Evolutionary conservation across 2,888 invertebrate genomes (phyloP).

Genomic region (Lepeophtheirus nordmannii): DNA sequence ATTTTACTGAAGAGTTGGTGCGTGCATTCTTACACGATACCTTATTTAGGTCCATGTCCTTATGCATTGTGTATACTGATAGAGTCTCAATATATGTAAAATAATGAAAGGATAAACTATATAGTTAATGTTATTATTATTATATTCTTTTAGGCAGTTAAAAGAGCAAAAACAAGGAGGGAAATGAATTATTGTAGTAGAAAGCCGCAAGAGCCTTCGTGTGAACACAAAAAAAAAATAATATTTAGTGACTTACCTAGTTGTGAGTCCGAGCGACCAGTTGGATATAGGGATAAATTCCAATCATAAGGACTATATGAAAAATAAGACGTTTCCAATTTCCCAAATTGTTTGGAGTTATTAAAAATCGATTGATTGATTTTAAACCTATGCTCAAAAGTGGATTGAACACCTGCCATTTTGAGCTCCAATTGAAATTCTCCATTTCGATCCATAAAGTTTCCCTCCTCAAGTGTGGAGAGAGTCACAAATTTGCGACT

Average conservation of each 20-base stretch:
- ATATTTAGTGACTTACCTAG: not conserved
- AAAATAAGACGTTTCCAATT: slow-evolving; percentile 51
- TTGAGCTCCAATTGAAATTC: slow-evolving; percentile 63
- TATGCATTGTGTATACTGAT: too few species aligned
- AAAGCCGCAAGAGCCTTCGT: too few species aligned
- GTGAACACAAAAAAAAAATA: too few species aligned
- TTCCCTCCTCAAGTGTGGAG: slow-evolving; percentile 50
- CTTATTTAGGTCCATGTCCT: too few species aligned
- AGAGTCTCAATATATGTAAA: too few species aligned
- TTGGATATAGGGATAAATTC: slow-evolving; percentile 46
- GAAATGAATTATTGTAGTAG: too few species aligned
- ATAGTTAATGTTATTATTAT: too few species aligned
- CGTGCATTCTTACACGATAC: too few species aligned
- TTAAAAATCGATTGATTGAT: slow-evolving; percentile 41
- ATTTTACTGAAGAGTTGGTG: too few species aligned
- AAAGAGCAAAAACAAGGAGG: too few species aligned
- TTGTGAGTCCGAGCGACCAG: slow-evolving; percentile 2
- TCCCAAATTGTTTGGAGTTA: slow-evolving; percentile 29
- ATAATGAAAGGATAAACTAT: too few species aligned
- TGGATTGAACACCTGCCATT: slow-evolving; percentile 54
- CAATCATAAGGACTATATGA: slow-evolving; percentile 67
- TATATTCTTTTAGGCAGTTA: too few species aligned
- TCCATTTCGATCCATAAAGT: slow-evolving; percentile 60
- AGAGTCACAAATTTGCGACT: slow-evolving; percentile 56
- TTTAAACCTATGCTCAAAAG: slow-evolving; percentile 54